Conservation (phyloP, 2,888 invertebrate species). For the Harmothoe impar region DNA sequence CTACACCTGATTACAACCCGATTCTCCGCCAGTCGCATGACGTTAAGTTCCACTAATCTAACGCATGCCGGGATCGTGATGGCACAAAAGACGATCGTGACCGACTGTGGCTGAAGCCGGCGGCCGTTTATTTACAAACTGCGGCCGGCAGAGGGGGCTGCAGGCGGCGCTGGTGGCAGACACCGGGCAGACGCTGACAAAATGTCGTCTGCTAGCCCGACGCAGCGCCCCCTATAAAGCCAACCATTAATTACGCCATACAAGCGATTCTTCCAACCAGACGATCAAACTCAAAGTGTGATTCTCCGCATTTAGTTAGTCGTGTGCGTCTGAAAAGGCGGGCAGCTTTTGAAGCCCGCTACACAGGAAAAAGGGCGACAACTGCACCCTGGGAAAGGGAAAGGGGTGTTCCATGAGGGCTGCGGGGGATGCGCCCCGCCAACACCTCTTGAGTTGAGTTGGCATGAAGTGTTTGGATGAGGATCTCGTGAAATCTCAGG, state of each 20-base stretch:
- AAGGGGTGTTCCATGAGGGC: background rate
- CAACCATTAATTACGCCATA: slow-evolving; percentile 54
- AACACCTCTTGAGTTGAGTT: slow-evolving; percentile 35
- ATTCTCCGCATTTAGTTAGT: slow-evolving; percentile 62
- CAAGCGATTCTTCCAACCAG: slow-evolving; percentile 41
- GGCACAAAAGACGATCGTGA: slow-evolving; percentile 46
- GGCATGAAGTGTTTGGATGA: slow-evolving; percentile 57
- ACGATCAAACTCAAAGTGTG: slow-evolving; percentile 49
- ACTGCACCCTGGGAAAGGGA: background rate
- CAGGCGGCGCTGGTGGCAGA: background rate
- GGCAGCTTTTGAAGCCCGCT: slow-evolving; percentile 50
- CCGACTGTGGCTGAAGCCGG: background rate
- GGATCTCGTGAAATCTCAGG: slow-evolving; percentile 56
- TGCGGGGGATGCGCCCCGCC: slow-evolving; percentile 10
- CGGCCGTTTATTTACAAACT: slow-evolving; percentile 57
- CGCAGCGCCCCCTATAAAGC: slow-evolving; percentile 25
- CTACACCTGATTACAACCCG: slow-evolving; percentile 50
- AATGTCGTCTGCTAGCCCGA: slow-evolving; percentile 44
- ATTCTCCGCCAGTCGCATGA: slow-evolving; percentile 27
- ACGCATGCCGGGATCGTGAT: slow-evolving; percentile 21
- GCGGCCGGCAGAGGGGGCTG: slow-evolving; percentile 51
- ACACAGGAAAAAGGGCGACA: slow-evolving; percentile 34
- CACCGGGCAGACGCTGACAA: background rate
- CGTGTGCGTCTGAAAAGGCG: slow-evolving; percentile 59
- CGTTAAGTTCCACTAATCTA: slow-evolving; percentile 47